These are phyloP conservation scores for Xenotilapia longispinis DNA, from an alignment of 2,113 vertebrate genomes.

Conservation along the genomic window DNA sequence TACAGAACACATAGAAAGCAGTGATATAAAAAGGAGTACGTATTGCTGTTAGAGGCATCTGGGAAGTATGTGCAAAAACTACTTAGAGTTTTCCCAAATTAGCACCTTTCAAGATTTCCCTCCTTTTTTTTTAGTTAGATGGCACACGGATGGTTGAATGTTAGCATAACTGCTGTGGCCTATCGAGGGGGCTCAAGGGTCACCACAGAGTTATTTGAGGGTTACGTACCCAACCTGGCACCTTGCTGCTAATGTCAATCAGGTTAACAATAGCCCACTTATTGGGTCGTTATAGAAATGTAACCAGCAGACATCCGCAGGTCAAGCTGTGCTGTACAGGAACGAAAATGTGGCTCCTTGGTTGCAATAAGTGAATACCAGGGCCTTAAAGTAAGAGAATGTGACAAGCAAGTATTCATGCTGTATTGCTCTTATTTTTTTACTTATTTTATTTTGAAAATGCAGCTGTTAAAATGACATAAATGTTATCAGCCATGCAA, in stretches of 20 bases:
- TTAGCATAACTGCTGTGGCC: constrained; percentile 6
- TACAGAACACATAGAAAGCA: background rate
- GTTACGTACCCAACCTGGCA: constrained; percentile 16
- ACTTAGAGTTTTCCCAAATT: background rate
- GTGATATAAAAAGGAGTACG: rapidly evolving
- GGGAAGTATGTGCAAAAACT: background rate
- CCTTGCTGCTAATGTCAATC: constrained; percentile 51
- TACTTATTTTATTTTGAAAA: no score
- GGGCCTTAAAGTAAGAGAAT: background rate
- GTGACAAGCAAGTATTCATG: background rate
- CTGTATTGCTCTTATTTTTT: background rate
- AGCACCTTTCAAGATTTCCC: background rate
- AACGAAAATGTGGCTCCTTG: constrained; percentile 21
- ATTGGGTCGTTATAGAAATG: constrained; percentile 42
- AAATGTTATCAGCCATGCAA: background rate
- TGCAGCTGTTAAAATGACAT: background rate
- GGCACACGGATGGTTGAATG: background rate
- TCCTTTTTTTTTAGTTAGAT: background rate
- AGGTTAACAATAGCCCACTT: constrained; percentile 59
- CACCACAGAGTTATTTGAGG: constrained; percentile 7
- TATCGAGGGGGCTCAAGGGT: constrained; percentile 10
- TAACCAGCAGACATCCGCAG: constrained; percentile 1
- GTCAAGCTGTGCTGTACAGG: constrained; percentile 20
- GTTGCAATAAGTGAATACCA: background rate
- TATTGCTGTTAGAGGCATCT: background rate